phyloP scores from a whole-genome alignment of 2,113 vertebrate genomes.

The Bothrops jararaca region DNA sequence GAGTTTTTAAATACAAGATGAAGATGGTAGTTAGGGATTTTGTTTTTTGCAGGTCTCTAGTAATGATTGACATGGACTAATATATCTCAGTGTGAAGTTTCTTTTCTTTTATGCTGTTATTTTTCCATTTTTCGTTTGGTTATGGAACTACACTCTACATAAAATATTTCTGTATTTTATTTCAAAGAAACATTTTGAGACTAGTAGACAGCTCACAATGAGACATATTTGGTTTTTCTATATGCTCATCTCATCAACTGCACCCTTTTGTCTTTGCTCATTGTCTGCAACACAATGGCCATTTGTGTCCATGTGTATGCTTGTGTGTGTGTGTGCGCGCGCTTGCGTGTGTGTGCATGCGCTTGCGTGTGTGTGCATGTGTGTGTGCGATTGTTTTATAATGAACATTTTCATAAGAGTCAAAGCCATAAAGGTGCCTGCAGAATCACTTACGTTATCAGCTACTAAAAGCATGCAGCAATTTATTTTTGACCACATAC shows the following conservation, averaged over 20 bases:
- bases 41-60: too few relatives aligned
- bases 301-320: neutral
- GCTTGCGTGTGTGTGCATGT: too few relatives aligned
- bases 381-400: neutral
- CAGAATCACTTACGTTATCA: conserved; percentile 63
- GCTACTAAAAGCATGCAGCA: conserved; percentile 63
- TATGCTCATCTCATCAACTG: neutral
- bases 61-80: neutral
- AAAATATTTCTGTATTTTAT: neutral
- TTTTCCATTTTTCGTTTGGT: neutral
- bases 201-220: neutral
- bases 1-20: neutral
- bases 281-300: neutral
- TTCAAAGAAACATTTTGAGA: neutral
- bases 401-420: neutral
- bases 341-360: too few relatives aligned
- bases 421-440: conserved; percentile 40
- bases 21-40: neutral
- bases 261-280: neutral
- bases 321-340: too few relatives aligned
- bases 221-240: neutral
- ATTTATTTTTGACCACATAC: conserved; percentile 66
- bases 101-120: neutral
- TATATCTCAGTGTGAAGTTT: neutral
- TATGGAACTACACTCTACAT: neutral